Base-by-base conservation (phyloP, 2,113 vertebrate species). In the Nerophis lumbriciformis region DNA sequence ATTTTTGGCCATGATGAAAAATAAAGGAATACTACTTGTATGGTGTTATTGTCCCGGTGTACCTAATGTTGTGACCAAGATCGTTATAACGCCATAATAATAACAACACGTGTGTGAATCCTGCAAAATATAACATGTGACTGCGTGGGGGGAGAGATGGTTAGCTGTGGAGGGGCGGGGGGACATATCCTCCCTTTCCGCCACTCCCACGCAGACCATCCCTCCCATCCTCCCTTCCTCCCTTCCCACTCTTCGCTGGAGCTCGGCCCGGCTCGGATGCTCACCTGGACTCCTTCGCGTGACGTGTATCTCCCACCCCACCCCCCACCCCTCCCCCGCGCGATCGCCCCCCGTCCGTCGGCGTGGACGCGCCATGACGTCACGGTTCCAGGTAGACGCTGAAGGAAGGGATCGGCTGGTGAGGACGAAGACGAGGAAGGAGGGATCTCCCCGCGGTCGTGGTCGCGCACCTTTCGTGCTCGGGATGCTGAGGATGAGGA, bases 381-480 rank as follows among this genome's bases (percentile, higher is more conserved):
- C 76, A 84, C 61, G 42, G 85, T 84, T 82, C 61, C 84, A 81
- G 76, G 67, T 72, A 76, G 60, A 76, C 63, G 78, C 67, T 85
- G 74, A 82, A 61, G 69, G 68, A 9, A 65, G 69, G 61, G 61
- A 48, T 50, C n/a, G 56, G 72, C 42, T 70, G 60, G 73, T 64
- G 72, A 71, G 72, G 76, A 73, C 69, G 57, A 63, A 63, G 61
- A 59, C 61, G 62, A 48, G 75, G 42, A 9, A 56, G 77, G 58
- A 36, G 58, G 45, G 35, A 54, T 69, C 59, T 68, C 59, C 57
- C 63, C 77, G 80, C 77, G 69, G 69, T 69, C 69, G 79, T 73
- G 68, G 64, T 72, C 58, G 81, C 83, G 75, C 84, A 87, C 80
- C 83, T 87, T 85, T 73, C 59, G 56, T 73, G 71, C 65, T 65